Percentiles rank a stretch among this genome's conserved stretches.
Evolutionary conservation across 2,888 invertebrate species (phyloP).

Genomic region (Agrochola macilenta): DNA sequence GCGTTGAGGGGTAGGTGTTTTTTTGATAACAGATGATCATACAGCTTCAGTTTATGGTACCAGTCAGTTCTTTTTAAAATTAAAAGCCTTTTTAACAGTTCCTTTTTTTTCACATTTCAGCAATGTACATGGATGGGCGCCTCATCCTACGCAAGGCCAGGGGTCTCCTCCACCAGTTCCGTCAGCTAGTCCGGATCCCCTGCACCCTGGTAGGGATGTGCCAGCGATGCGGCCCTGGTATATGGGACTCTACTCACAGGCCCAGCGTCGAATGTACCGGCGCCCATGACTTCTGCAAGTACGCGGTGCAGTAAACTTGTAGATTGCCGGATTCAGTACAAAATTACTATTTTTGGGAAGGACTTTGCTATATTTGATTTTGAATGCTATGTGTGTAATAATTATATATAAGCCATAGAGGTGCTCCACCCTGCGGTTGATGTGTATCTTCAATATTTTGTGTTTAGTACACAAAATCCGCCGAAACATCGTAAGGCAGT

Average conservation of each 20-base stretch:
- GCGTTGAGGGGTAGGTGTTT: neutral
- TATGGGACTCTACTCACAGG: constrained; percentile 98
- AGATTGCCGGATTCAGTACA: neutral
- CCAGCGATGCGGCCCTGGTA: constrained; percentile 97
- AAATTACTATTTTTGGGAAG: neutral
- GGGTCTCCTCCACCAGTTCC: constrained; percentile 97
- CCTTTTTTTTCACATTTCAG: constrained; percentile 84
- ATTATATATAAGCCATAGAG: neutral
- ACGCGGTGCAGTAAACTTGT: constrained; percentile 79
- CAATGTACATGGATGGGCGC: constrained; percentile 99
- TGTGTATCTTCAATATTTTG: neutral
- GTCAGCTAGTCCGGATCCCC: constrained; percentile 96
- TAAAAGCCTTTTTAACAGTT: neutral
- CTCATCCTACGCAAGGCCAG: constrained; percentile 97
- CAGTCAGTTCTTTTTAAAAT: neutral
- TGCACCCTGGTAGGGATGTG: constrained; percentile 97
- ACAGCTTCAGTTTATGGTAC: neutral
- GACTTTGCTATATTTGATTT: constrained; percentile 17
- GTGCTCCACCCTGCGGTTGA: neutral
- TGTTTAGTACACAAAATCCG: neutral
- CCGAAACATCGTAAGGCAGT: neutral
- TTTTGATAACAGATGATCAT: neutral
- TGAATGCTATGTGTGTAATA: neutral
- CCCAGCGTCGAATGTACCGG: constrained; percentile 96
- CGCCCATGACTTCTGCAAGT: constrained; percentile 91